These are phyloP conservation scores for Coilia nasus DNA, from an alignment of 2,797 vertebrate genomes.

Conservation along the genomic window DNA sequence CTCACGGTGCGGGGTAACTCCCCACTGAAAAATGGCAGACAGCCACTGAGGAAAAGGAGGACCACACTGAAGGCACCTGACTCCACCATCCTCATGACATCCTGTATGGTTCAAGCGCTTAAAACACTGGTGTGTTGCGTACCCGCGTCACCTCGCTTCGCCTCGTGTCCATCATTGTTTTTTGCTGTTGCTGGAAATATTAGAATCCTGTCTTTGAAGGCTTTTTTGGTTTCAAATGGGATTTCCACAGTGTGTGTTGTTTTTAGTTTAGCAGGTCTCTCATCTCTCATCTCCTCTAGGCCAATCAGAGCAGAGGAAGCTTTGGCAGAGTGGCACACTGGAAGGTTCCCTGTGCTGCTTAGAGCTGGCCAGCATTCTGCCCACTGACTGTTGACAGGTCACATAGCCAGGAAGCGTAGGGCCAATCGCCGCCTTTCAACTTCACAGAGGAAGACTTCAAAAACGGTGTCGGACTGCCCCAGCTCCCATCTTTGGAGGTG, in stretches of 20 bases:
- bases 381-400: slow-evolving; percentile 40
- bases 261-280: not conserved
- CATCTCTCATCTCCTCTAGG: not conserved
- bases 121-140: not conserved
- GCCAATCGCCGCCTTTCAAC: slow-evolving; percentile 55
- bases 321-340: not conserved
- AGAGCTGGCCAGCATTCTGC: not conserved
- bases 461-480: slow-evolving; percentile 55
- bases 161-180: not conserved
- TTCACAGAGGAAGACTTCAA: slow-evolving; percentile 55
- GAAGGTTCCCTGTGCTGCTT: not conserved
- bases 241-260: not conserved
- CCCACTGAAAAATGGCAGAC: not conserved
- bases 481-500: slow-evolving; percentile 57
- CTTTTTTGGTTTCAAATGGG: not conserved
- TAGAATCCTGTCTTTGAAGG: not conserved
- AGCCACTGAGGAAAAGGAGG: not conserved
- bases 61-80: not conserved
- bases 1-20: slow-evolving; percentile 54
- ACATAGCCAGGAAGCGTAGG: slow-evolving; percentile 51
- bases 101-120: not conserved
- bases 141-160: not conserved
- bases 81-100: not conserved
- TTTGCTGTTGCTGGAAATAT: not conserved
- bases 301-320: not conserved